Evolutionary conservation across 2,797 vertebrate genomes (phyloP).

Genomic region (Semaprochilodus insignis): DNA sequence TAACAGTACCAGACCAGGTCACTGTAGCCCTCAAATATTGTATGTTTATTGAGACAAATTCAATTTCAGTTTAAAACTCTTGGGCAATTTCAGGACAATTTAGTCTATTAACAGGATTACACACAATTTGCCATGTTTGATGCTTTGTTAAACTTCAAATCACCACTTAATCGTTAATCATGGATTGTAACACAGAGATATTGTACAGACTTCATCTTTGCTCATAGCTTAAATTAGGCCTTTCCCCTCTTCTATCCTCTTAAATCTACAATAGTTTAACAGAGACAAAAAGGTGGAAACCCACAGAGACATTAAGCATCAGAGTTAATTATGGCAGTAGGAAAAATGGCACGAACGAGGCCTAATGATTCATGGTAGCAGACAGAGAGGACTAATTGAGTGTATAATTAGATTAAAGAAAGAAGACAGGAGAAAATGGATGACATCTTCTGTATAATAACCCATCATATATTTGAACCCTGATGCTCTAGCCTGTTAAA

Average conservation of each 20-base stretch:
- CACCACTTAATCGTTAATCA: not conserved
- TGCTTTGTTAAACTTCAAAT: conserved; percentile 25
- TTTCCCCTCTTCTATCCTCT: not conserved
- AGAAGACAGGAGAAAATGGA: conserved; percentile 43
- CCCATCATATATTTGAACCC: conserved; percentile 1
- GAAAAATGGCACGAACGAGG: conserved; percentile 57
- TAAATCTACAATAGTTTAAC: conserved; percentile 21
- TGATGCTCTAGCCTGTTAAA: not conserved
- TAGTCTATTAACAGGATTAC: not conserved
- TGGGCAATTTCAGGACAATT: conserved; percentile 7
- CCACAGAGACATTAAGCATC: conserved; percentile 46
- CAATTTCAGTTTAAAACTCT: not conserved
- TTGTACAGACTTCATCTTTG: not conserved
- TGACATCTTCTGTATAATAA: conserved; percentile 52
- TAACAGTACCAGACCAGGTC: not conserved
- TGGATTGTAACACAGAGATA: not conserved
- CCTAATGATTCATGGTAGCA: conserved; percentile 68
- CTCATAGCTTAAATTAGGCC: not conserved
- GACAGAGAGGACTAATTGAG: conserved; percentile 65
- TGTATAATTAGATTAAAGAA: conserved; percentile 70
- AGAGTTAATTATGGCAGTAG: conserved; percentile 63
- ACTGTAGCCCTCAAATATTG: not conserved
- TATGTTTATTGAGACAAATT: conserved; percentile 14
- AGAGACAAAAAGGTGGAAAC: conserved; percentile 43
- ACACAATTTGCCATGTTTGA: not conserved